Conservation (phyloP, 2,797 vertebrate species). For the Chelon auratus region DNA sequence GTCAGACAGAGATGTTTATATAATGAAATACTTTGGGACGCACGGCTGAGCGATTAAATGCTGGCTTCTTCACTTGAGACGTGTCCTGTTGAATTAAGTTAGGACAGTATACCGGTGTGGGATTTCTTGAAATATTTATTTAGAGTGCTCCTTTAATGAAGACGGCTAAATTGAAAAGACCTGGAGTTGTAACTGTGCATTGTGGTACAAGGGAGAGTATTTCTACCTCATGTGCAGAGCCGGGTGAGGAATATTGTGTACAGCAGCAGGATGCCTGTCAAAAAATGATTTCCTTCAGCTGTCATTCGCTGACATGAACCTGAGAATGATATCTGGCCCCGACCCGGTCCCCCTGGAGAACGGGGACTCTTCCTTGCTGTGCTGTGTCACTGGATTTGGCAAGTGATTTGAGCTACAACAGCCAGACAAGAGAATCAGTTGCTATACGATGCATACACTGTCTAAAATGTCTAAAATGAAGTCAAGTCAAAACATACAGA, state of each 20-base stretch:
- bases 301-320: neutral
- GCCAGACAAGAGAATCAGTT: neutral
- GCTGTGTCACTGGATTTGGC: neutral
- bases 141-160: slow-evolving; percentile 1
- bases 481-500: neutral
- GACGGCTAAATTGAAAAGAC: neutral
- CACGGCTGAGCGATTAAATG: slow-evolving; percentile 6
- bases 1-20: slow-evolving; percentile 60
- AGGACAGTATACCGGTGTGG: neutral
- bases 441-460: neutral
- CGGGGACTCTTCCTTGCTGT: neutral
- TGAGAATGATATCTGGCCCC: slow-evolving; percentile 4
- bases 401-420: slow-evolving; percentile 1
- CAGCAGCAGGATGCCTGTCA: neutral
- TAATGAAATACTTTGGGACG: slow-evolving; percentile 47
- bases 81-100: slow-evolving; percentile 20
- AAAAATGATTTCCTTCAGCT: neutral
- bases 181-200: neutral
- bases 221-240: slow-evolving; percentile 5
- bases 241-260: slow-evolving; percentile 27
- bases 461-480: neutral
- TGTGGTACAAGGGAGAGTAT: neutral
- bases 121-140: slow-evolving; percentile 27
- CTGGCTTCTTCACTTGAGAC: slow-evolving; percentile 10
- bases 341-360: neutral